Percentiles rank a stretch among this genome's conserved stretches.
These are phyloP conservation scores for Nomada fucata DNA, from an alignment of 2,888 invertebrate genomes.

Conservation along the genomic window DNA sequence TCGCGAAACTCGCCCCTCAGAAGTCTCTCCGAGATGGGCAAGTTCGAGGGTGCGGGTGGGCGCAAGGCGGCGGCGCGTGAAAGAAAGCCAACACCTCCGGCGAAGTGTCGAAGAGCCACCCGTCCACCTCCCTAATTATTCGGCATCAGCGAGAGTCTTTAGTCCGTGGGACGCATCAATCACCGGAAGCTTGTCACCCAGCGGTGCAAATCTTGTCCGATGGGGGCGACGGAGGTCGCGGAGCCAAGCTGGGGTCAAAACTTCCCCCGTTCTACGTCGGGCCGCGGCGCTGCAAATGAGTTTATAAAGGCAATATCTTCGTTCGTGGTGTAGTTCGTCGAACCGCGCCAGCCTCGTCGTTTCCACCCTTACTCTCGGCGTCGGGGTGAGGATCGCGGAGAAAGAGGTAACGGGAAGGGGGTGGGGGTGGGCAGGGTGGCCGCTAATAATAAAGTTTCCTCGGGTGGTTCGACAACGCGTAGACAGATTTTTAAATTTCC, in stretches of 20 bases:
- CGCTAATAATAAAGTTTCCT: slow-evolving; percentile 84
- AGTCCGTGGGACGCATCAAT: slow-evolving; percentile 79
- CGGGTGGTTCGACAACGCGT: slow-evolving; percentile 84
- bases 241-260: slow-evolving; percentile 55
- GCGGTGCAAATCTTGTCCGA: slow-evolving; percentile 65
- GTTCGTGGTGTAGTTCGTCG: slow-evolving; percentile 75
- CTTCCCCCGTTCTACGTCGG: slow-evolving; percentile 54
- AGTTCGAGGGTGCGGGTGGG: background rate
- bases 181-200: slow-evolving; percentile 75
- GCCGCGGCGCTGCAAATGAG: slow-evolving; percentile 82
- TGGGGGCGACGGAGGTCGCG: background rate
- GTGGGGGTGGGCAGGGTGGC: slow-evolving; percentile 26
- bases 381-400: background rate
- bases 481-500: slow-evolving; percentile 84
- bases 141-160: slow-evolving; percentile 80
- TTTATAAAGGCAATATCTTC: slow-evolving; percentile 83
- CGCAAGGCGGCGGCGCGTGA: slow-evolving; percentile 30
- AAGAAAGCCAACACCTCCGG: slow-evolving; percentile 75
- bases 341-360: slow-evolving; percentile 64
- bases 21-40: slow-evolving; percentile 21
- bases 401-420: slow-evolving; percentile 38
- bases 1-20: slow-evolving; percentile 16
- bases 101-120: slow-evolving; percentile 76
- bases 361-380: slow-evolving; percentile 42
- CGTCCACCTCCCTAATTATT: slow-evolving; percentile 80